These are phyloP conservation scores for Formica exsecta DNA, from an alignment of 1,140 invertebrate genomes.

Conservation along the genomic window DNA sequence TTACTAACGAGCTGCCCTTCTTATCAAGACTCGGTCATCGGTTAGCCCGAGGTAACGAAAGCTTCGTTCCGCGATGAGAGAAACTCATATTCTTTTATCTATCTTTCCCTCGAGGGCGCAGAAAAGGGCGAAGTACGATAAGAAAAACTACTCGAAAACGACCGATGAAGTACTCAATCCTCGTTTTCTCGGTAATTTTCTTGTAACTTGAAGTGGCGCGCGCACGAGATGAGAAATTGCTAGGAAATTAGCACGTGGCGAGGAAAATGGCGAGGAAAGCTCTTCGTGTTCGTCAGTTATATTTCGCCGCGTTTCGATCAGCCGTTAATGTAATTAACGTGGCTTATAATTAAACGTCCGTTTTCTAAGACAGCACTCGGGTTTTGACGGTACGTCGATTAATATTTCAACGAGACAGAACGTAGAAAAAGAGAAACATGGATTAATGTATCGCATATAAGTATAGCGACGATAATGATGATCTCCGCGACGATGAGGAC, in stretches of 20 bases:
- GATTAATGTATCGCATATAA: constrained; percentile 17
- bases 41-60: constrained; percentile 34
- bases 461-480: constrained; percentile 34
- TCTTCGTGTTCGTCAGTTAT: constrained; percentile 4
- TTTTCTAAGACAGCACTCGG: constrained; percentile 22
- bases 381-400: constrained; percentile 3
- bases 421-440: neutral
- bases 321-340: constrained; percentile 24
- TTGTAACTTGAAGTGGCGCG: constrained; percentile 18
- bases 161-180: constrained; percentile 9
- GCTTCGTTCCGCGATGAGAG: neutral
- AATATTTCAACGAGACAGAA: neutral
- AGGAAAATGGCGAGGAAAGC: neutral
- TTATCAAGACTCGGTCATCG: constrained; percentile 30
- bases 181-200: constrained; percentile 37
- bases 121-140: neutral
- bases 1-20: constrained; percentile 32
- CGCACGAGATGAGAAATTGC: constrained; percentile 27
- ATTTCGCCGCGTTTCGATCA: constrained; percentile 10
- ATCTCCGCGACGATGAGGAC: constrained; percentile 17
- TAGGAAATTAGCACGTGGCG: constrained; percentile 26
- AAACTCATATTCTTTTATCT: constrained; percentile 37
- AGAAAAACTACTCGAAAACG: constrained; percentile 42
- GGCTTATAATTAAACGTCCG: constrained; percentile 27
- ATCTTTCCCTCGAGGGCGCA: neutral